phyloP scores from a whole-genome alignment of 2,113 vertebrate species.

The Meles meles region DNA sequence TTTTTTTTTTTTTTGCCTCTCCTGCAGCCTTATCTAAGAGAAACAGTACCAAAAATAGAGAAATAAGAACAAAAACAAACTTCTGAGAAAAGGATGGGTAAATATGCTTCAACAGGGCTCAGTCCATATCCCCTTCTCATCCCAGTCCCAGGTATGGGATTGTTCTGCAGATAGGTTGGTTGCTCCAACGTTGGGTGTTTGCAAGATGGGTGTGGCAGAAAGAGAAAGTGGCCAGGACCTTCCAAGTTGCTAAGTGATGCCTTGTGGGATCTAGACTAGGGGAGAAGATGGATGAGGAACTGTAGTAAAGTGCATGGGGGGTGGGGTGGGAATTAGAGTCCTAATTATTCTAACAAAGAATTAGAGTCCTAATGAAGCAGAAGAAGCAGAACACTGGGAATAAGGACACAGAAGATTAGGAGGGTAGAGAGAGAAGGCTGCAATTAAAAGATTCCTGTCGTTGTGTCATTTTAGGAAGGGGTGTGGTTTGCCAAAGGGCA shows the following conservation, averaged over 20 bases:
- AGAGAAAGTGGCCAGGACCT: background rate
- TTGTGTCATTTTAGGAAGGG: fast-evolving
- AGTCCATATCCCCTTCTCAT: background rate
- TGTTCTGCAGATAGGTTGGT: background rate
- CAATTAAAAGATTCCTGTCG: background rate
- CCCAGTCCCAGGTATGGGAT: background rate
- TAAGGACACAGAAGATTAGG: background rate
- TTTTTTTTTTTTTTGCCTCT: background rate
- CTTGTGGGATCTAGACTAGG: background rate
- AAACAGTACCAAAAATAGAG: background rate
- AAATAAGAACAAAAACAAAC: conserved; percentile 10
- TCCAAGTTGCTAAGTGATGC: background rate
- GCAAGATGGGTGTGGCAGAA: background rate
- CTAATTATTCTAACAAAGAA: too few species aligned
- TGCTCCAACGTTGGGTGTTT: background rate
- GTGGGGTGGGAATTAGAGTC: too few species aligned
- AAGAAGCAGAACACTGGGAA: background rate
- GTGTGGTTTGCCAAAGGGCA: background rate
- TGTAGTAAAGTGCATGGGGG: background rate
- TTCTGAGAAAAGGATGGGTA: background rate
- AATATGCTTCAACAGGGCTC: background rate
- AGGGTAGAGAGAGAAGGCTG: background rate
- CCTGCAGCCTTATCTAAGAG: background rate
- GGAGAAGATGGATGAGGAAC: background rate
- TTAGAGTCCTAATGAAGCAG: background rate